A percentile compares a stretch with the other conserved stretches of the same genome.
These are phyloP conservation scores for Ceratina calcarata DNA, from an alignment of 1,140 invertebrate species.

Conservation along the genomic window DNA sequence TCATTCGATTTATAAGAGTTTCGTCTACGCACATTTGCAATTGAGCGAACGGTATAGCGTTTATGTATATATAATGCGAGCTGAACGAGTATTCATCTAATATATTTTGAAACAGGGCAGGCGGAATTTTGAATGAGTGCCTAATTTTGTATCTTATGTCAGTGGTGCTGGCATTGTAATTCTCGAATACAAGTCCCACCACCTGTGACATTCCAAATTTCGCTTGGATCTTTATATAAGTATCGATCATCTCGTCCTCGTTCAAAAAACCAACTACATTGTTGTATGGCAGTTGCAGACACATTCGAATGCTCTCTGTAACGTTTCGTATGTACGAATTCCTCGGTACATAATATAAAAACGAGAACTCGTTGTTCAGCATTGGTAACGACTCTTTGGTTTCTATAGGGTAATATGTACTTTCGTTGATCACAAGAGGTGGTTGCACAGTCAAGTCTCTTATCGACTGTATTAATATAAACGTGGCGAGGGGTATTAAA, in stretches of 20 bases:
- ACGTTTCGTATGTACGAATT: slow-evolving; percentile 60
- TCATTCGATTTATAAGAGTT: slow-evolving; percentile 65
- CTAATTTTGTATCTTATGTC: slow-evolving; percentile 72
- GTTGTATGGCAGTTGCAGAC: slow-evolving; percentile 57
- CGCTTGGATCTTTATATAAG: slow-evolving; percentile 62
- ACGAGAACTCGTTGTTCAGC: slow-evolving; percentile 44
- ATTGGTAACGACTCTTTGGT: slow-evolving; percentile 49
- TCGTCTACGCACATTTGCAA: slow-evolving; percentile 74
- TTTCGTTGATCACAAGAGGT: slow-evolving; percentile 53
- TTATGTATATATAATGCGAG: slow-evolving; percentile 19
- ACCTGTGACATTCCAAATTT: slow-evolving; percentile 31
- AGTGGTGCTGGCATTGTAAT: slow-evolving; percentile 50
- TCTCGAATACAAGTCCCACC: slow-evolving; percentile 71
- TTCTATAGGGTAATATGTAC: slow-evolving; percentile 65
- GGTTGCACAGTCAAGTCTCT: slow-evolving; percentile 66
- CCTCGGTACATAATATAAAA: slow-evolving; percentile 70
- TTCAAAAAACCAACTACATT: slow-evolving; percentile 66
- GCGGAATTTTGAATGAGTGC: slow-evolving; percentile 63
- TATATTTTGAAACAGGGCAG: slow-evolving; percentile 62
- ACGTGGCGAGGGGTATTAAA: slow-evolving; percentile 71
- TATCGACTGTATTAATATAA: slow-evolving; percentile 70
- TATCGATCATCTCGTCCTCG: slow-evolving; percentile 70
- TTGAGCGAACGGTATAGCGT: slow-evolving; percentile 63
- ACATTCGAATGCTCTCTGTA: slow-evolving; percentile 62
- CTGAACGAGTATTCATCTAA: slow-evolving; percentile 7